These are phyloP conservation scores for Proteles cristata DNA, from an alignment of 2,113 vertebrate genomes.

Conservation along the genomic window DNA sequence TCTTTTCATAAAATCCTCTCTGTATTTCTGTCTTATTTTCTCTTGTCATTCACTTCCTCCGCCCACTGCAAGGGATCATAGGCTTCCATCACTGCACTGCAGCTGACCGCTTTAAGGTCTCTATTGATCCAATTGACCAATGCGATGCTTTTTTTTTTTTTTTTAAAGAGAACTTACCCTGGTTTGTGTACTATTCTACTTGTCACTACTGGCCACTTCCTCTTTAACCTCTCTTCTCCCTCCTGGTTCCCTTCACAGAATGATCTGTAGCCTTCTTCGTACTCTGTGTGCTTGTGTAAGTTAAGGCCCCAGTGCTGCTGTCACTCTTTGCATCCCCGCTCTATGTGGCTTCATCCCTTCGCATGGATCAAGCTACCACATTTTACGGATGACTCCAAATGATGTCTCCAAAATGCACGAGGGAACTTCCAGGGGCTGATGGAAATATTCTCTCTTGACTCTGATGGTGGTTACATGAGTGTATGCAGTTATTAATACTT, in stretches of 20 bases:
- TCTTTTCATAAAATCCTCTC: not conserved
- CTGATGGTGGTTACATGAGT: not conserved
- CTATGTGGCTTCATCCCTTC: too few relatives aligned
- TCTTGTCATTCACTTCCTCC: not conserved
- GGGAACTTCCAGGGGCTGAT: not conserved
- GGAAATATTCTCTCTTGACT: not conserved
- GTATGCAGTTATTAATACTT: not conserved
- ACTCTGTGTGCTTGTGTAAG: not conserved
- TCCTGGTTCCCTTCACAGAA: not conserved
- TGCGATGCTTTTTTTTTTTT: not conserved
- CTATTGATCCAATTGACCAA: not conserved
- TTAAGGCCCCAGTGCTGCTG: not conserved
- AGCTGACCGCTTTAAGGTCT: not conserved
- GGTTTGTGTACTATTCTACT: not conserved
- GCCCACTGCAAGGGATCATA: not conserved
- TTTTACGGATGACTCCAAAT: not conserved
- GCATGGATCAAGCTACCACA: not conserved
- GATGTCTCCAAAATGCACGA: not conserved
- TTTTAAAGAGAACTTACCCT: not conserved
- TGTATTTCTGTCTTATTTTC: not conserved
- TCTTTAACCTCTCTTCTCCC: not conserved
- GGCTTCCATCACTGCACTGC: not conserved
- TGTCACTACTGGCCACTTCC: not conserved
- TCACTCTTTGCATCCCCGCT: not conserved
- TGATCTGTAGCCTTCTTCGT: accelerated